phyloP scores from a whole-genome alignment of 2,113 vertebrate genomes.

The Rhabdomys dilectus region DNA sequence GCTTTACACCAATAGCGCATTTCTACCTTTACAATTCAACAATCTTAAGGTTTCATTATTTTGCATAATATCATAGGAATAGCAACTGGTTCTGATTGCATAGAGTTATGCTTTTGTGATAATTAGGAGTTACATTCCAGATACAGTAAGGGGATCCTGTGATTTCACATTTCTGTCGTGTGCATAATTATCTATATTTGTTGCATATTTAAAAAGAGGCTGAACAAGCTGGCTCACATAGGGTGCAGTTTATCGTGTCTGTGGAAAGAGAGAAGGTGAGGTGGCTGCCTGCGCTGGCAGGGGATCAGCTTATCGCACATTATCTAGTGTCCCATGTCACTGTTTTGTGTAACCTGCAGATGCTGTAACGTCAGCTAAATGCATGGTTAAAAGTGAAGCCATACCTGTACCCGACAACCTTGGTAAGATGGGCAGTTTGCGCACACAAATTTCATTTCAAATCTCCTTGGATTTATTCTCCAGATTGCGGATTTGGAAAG shows the following conservation, averaged over 20 bases:
- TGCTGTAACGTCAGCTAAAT: background rate
- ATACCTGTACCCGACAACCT: background rate
- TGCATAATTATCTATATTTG: slow-evolving; percentile 43
- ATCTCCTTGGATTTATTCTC: slow-evolving; percentile 49
- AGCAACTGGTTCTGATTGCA: slow-evolving; percentile 39
- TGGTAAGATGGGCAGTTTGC: background rate
- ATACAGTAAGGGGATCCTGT: slow-evolving; percentile 3
- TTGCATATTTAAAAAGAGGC: background rate
- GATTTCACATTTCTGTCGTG: background rate
- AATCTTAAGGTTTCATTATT: slow-evolving; percentile 29
- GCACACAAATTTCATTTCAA: background rate
- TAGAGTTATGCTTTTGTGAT: slow-evolving; percentile 35
- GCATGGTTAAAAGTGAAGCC: slow-evolving; percentile 1
- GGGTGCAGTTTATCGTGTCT: background rate
- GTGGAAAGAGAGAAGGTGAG: background rate
- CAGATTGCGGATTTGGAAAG: background rate
- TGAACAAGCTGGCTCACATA: background rate
- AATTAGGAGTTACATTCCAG: slow-evolving; percentile 15
- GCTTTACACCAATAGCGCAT: slow-evolving; percentile 58
- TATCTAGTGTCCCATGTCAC: background rate
- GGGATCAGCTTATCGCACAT: background rate
- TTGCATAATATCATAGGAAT: slow-evolving; percentile 45
- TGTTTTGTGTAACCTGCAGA: background rate
- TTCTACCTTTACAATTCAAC: slow-evolving; percentile 33
- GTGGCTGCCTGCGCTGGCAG: background rate